Evolutionary conservation across 2,797 vertebrate species (phyloP).

Genomic region (Eulemur rubriventer): DNA sequence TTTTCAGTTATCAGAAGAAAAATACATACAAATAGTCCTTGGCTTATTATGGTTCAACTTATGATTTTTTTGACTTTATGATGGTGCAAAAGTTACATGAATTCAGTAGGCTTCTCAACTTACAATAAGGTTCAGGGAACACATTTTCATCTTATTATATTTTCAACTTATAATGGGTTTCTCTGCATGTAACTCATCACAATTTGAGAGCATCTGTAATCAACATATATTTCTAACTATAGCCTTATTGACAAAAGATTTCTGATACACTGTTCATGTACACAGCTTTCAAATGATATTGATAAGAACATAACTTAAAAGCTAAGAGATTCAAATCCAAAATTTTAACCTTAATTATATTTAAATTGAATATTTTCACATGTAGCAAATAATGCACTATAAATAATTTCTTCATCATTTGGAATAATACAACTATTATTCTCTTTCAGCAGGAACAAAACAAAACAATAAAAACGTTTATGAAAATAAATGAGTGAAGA

Average conservation of each 20-base stretch:
- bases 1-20: background rate
- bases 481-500: background rate
- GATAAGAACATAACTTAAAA: background rate
- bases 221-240: background rate
- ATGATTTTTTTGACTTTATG: background rate
- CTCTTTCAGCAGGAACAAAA: background rate
- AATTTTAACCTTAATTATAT: background rate
- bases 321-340: background rate
- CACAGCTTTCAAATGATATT: background rate
- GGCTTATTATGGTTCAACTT: background rate
- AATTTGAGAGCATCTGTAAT: background rate
- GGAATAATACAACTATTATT: background rate
- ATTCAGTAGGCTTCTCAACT: background rate
- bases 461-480: background rate
- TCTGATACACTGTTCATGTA: background rate
- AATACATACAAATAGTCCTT: no score
- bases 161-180: background rate
- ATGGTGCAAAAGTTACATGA: background rate
- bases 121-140: background rate
- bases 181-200: background rate
- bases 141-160: background rate
- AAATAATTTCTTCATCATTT: background rate
- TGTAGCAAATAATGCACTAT: background rate
- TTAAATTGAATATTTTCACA: background rate
- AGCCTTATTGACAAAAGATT: background rate